Conservation (phyloP, 2,888 invertebrate species). For the Ochropacha duplaris region DNA sequence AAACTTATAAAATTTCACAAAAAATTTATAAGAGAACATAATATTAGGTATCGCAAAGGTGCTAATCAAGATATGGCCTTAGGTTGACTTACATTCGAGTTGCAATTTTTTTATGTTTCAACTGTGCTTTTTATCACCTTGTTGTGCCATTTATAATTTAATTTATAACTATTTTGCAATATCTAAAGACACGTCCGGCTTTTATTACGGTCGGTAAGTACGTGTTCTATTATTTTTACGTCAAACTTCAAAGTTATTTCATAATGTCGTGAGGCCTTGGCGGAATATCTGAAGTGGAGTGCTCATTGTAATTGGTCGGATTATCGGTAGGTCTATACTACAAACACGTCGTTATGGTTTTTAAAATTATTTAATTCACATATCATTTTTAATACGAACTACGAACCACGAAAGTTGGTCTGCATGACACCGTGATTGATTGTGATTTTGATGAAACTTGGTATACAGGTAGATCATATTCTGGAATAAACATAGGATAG, state of each 20-base stretch:
- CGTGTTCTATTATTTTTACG: slow-evolving; percentile 65
- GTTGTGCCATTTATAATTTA: slow-evolving; percentile 16
- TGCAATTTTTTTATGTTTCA: background rate
- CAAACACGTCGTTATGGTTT: no score
- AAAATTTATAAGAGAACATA: no score
- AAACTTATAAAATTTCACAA: background rate
- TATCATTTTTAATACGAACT: no score
- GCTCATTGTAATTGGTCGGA: background rate
- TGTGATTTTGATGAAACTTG: no score
- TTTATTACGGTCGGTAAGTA: slow-evolving; percentile 46
- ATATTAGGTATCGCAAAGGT: no score
- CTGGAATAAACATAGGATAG: no score
- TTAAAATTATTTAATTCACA: no score
- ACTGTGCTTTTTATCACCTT: slow-evolving; percentile 11
- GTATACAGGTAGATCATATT: no score
- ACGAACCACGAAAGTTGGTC: no score
- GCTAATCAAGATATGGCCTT: background rate
- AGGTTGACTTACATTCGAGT: background rate
- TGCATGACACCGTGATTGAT: no score
- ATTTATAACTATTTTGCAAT: slow-evolving; percentile 40
- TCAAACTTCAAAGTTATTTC: slow-evolving; percentile 60
- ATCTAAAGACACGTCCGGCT: slow-evolving; percentile 42
- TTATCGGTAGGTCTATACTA: no score
- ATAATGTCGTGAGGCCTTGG: slow-evolving; percentile 49
- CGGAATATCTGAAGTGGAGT: slow-evolving; percentile 8